Evolutionary conservation across 2,113 vertebrate genomes (phyloP), one percentile per base, ranked within the genome.

Genomic region (Cyphomyrus discorhynchus): DNA sequence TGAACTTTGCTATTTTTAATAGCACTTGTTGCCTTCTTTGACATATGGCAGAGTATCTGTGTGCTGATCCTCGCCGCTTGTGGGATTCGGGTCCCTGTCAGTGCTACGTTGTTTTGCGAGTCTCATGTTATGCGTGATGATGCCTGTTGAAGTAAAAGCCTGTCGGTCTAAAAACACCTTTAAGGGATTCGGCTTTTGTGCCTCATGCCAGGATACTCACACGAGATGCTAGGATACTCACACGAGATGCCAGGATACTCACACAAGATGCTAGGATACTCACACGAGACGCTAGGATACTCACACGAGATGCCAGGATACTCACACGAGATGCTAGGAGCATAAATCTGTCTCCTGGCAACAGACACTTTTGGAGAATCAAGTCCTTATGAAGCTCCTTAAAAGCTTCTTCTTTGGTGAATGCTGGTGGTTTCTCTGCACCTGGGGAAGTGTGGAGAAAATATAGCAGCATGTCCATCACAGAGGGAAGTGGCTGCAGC

Each of bases 291-390:
- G 35, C 74, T 35, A 42, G 74, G 15, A 19, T 35, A 19, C 74
- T 80, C 74, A 42, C n/a, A n/a, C n/a, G n/a, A n/a, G n/a, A 80
- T 19, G 35, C 74, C 74, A 42, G 74, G 15, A 19, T 35, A 19
- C 74, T 80, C 74, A 42, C 74, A 19, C 13, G 74, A 42, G 74
- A 42, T 42, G 74, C 13, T 80, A 80, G 31, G 15, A 80, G 35
- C 35, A 31, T 31, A 27, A 70, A 80, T 80, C 74, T 80, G 74
- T 80, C 74, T 80, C 74, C 74, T 80, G 74, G 74, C 74, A 80
- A 80, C 74, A 80, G 74, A 80, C 13, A 39, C 74, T 80, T 80
- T 80, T 80, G 74, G 35, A 80, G 74, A 80, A 80, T 80, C 74
- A 42, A 42, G 74, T 80, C 35, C 5, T 80, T 80, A 80, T 80